Evolutionary conservation across 92 coral and sea anemone species (phyloP).

Genomic region (Epizoanthus stellaris): DNA sequence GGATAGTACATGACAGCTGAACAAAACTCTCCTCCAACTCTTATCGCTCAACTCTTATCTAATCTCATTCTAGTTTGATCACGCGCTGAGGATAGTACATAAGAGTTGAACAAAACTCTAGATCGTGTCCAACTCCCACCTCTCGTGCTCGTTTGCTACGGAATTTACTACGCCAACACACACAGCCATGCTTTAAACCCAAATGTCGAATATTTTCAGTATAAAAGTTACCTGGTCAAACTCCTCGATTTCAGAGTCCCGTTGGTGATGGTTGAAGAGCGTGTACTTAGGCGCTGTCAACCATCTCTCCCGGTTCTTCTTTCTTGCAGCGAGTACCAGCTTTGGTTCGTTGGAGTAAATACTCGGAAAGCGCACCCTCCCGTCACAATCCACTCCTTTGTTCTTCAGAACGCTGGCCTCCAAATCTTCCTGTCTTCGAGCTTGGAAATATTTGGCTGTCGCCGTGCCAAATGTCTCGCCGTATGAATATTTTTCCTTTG

Average conservation of each 20-base stretch:
- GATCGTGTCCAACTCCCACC: too few relatives aligned
- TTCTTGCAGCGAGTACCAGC: slow-evolving; percentile 78
- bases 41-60: too few relatives aligned
- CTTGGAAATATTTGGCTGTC: slow-evolving; percentile 84
- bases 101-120: too few relatives aligned
- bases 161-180: too few relatives aligned
- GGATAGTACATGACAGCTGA: too few relatives aligned
- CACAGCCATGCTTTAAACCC: too few relatives aligned
- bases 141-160: too few relatives aligned
- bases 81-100: too few relatives aligned
- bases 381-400: slow-evolving; percentile 69
- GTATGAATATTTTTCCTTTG: slow-evolving; percentile 73
- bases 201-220: too few relatives aligned
- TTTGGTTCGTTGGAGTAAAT: slow-evolving; percentile 74
- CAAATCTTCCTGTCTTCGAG: slow-evolving; percentile 54
- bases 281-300: slow-evolving; percentile 59
- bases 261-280: slow-evolving; percentile 65
- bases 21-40: too few relatives aligned
- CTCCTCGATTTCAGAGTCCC: slow-evolving; percentile 71
- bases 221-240: slow-evolving; percentile 66
- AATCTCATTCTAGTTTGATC: too few relatives aligned
- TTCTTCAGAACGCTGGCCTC: slow-evolving; percentile 51
- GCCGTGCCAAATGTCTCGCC: slow-evolving; percentile 88
- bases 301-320: slow-evolving; percentile 72
- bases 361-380: slow-evolving; percentile 65